Conservation (phyloP, 1,140 invertebrate genomes). For the Achatina immaculata region DNA sequence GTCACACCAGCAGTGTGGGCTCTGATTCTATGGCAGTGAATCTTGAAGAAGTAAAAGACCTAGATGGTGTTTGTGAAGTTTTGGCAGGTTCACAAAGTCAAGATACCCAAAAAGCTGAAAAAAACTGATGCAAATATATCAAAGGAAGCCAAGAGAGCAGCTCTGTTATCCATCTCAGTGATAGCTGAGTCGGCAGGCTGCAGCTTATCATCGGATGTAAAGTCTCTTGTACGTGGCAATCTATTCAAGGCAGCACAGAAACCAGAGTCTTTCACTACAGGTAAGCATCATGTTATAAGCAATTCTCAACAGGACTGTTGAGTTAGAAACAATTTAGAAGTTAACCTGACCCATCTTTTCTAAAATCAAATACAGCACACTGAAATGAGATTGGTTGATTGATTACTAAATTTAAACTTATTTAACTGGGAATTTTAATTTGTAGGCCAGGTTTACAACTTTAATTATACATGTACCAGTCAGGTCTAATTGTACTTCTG, state of each 20-base stretch:
- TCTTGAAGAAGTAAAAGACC: neutral
- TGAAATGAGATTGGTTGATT: no score
- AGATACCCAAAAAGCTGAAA: no score
- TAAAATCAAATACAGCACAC: no score
- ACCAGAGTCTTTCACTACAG: neutral
- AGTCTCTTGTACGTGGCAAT: neutral
- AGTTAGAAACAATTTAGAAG: no score
- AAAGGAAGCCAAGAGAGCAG: neutral
- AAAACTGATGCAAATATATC: no score
- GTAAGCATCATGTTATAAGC: neutral
- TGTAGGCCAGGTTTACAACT: no score
- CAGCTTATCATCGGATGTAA: neutral
- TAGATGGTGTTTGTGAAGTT: neutral
- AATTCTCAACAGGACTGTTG: no score
- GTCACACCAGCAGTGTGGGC: neutral
- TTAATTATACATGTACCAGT: no score
- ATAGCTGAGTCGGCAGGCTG: neutral
- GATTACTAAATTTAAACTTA: no score
- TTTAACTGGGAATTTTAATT: no score
- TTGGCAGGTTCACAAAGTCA: neutral
- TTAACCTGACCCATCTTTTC: no score
- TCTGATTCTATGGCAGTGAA: neutral
- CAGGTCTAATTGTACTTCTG: no score
- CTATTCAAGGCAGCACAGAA: neutral
- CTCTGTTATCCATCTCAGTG: neutral